Evolutionary conservation across 2,797 vertebrate species (phyloP).

Genomic region (Manis pentadactyla): DNA sequence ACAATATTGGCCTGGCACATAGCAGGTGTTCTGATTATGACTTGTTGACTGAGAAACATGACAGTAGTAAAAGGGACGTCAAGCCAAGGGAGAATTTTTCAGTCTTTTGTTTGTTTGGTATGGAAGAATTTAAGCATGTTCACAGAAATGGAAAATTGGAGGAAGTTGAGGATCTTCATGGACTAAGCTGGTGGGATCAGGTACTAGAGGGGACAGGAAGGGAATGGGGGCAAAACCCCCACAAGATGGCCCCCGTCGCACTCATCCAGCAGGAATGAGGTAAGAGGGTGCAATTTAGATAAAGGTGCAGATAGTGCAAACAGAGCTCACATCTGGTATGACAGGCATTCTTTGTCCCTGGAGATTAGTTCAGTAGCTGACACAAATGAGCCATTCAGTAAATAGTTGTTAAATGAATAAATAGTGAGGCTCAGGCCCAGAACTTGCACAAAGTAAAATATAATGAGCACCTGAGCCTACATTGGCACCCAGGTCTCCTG

Average conservation of each 20-base stretch:
- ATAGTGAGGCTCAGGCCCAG: background rate
- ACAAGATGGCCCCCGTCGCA: background rate
- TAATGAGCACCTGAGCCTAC: background rate
- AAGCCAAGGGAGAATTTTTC: background rate
- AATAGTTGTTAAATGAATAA: conserved; percentile 51
- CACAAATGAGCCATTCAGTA: conserved; percentile 32
- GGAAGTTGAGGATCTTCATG: background rate
- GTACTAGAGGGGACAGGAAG: conserved; percentile 1
- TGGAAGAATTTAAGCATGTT: conserved; percentile 12
- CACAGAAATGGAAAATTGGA: conserved; percentile 39
- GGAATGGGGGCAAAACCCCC: background rate
- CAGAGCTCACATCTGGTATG: background rate
- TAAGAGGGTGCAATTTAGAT: background rate
- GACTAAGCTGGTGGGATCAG: background rate
- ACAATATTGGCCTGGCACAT: background rate
- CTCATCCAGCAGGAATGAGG: background rate
- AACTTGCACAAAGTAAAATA: conserved; percentile 42
- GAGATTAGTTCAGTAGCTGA: conserved; percentile 58
- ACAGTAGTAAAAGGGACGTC: background rate
- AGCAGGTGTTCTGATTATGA: conserved; percentile 35
- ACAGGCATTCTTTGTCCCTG: conserved; percentile 39
- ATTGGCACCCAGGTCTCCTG: background rate
- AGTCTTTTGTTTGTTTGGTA: background rate
- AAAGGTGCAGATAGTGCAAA: conserved; percentile 17
- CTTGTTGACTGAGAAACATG: conserved; percentile 1